Base-by-base conservation (phyloP, 2,797 vertebrate genomes). In the Esox lucius region DNA sequence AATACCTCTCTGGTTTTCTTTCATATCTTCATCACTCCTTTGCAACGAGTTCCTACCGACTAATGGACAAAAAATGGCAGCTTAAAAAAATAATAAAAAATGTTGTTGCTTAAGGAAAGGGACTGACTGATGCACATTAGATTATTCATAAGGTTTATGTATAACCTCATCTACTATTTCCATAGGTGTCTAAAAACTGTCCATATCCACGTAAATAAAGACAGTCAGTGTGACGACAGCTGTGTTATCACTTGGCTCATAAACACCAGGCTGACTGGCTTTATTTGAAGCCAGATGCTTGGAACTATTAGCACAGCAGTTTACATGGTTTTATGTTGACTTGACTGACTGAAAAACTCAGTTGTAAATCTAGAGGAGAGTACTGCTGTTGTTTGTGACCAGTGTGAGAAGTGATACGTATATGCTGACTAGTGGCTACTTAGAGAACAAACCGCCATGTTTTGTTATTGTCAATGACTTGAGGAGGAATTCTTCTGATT, bases 161-260 rank as follows among this genome's bases (percentile, higher is more conserved):
- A 46, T 35, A 48, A 15, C 24, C 73, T 48, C 28, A 35, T 35
- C 16, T 13, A 56, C 15, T 39, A 48, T 39, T 64, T 64, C 19
- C 56, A 72, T 65, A 16, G 26, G 69, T 62, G 73, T 53, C 39
- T 49, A 19, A 46, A 11, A 68, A 61, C 33, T 24, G n/a, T 66
- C 65, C 31, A 1, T 64, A 64, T 75, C 72, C 22, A 11, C 74
- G 62, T 78, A 78, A 66, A 79, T 80, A 66, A 73, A 69, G 71
- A 65, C 73, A 24, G 22, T 13, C 73, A 24, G 22, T 13, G 76
- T 62, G 64, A 79, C 78, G 72, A 81, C 88, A 88, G 85, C 81
- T 83, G 84, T 48, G 70, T 83, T 35, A 82, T 84, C 72, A 48
- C 71, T 53, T 64, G 22, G 8, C 84, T 83, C 35, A 75, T 82